Conservation (phyloP, 2,888 invertebrate genomes). For the Adela reaumurella region DNA sequence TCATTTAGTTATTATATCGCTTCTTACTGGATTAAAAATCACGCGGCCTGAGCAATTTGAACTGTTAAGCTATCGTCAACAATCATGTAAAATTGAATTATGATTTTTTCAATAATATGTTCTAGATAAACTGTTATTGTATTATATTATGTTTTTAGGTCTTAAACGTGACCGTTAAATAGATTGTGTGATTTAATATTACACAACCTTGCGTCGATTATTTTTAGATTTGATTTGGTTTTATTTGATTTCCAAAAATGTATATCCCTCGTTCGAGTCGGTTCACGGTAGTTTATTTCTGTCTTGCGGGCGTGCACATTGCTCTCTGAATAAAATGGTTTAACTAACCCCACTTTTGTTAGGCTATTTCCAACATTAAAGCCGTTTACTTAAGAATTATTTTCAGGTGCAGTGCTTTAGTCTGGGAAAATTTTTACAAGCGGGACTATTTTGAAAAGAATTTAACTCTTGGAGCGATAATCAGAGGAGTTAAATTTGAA, state of each 20-base stretch:
- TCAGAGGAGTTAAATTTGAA: background rate
- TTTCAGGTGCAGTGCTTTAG: background rate
- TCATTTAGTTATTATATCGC: too few species aligned
- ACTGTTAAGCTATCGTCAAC: too few species aligned
- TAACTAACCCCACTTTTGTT: background rate
- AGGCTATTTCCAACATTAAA: background rate
- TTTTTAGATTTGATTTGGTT: slow-evolving; percentile 33
- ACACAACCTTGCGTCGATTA: slow-evolving; percentile 36
- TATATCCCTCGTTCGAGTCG: slow-evolving; percentile 30
- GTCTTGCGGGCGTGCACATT: background rate
- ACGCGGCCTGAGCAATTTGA: too few species aligned
- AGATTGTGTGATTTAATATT: slow-evolving; percentile 3
- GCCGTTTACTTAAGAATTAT: background rate
- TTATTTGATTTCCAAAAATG: slow-evolving; percentile 54
- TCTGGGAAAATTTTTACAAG: background rate
- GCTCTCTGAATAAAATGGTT: background rate
- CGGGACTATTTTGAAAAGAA: background rate
- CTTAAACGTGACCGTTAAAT: background rate
- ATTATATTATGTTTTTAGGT: background rate
- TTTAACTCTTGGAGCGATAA: background rate
- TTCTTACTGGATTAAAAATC: too few species aligned
- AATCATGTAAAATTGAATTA: too few species aligned
- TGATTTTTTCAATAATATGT: too few species aligned
- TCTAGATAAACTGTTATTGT: too few species aligned
- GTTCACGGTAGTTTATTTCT: background rate